These are phyloP conservation scores for Dinoponera quadriceps DNA, from an alignment of 1,140 invertebrate species.

Conservation along the genomic window DNA sequence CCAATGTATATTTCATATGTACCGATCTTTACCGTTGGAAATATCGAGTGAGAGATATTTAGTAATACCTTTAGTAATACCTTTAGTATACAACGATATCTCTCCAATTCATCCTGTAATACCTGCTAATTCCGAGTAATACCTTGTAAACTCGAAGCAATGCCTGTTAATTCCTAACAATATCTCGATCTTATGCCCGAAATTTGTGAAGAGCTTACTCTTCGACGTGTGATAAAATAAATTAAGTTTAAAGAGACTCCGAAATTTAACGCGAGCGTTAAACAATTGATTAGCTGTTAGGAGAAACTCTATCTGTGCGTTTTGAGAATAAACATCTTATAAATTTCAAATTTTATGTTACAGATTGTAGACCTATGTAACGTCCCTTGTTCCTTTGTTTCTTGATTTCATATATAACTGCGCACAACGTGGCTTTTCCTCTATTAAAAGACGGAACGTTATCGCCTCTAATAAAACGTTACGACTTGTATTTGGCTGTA, in stretches of 20 bases:
- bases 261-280: not conserved
- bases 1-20: too few species aligned
- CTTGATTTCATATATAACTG: too few species aligned
- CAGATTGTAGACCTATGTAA: not conserved
- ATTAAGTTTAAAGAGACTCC: not conserved
- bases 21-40: too few species aligned
- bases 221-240: not conserved
- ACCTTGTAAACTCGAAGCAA: slow-evolving; percentile 7
- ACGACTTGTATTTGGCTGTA: too few species aligned
- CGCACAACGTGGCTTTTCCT: too few species aligned
- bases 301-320: not conserved
- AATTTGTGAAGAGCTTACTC: slow-evolving; percentile 13
- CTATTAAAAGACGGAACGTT: not conserved
- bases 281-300: not conserved
- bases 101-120: not conserved
- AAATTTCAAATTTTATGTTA: not conserved
- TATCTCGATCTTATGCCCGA: not conserved
- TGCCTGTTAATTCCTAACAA: not conserved
- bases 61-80: not conserved
- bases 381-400: not conserved
- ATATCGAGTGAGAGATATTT: not conserved
- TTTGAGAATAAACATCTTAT: not conserved
- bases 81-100: not conserved
- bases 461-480: not conserved
- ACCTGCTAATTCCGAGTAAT: slow-evolving; percentile 3